Conservation (phyloP, 1,140 invertebrate species). For the Drosophila littoralis region DNA sequence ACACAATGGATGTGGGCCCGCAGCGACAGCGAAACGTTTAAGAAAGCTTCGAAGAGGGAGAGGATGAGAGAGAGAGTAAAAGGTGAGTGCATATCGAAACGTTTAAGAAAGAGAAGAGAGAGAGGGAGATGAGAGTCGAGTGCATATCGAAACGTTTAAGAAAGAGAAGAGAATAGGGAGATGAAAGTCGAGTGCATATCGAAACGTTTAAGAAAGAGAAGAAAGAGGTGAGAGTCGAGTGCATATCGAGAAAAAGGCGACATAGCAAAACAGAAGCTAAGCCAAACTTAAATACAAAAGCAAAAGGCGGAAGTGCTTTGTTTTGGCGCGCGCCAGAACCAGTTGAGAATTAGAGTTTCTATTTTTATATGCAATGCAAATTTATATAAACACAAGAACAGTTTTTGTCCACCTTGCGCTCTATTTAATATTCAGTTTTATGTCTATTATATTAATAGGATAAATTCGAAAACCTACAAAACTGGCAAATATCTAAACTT, state of each 20-base stretch:
- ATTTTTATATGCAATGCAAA: constrained; percentile 71
- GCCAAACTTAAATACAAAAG: constrained; percentile 26
- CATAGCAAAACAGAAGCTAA: constrained; percentile 65
- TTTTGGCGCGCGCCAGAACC: constrained; percentile 9
- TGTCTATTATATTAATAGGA: constrained; percentile 81
- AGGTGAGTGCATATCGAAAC: constrained; percentile 40
- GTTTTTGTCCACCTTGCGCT: constrained; percentile 31
- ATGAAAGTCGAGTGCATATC: too few species aligned
- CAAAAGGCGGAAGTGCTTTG: not conserved
- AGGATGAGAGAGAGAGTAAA: constrained; percentile 13
- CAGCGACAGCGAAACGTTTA: constrained; percentile 2
- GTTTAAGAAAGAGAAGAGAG: constrained; percentile 1
- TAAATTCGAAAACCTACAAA: constrained; percentile 36
- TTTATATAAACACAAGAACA: constrained; percentile 50
- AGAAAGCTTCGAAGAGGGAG: not conserved
- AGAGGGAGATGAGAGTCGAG: constrained; percentile 1
- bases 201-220: constrained; percentile 4
- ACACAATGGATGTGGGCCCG: constrained; percentile 10
- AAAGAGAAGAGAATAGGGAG: not conserved
- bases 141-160: constrained; percentile 1
- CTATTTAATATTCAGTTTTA: constrained; percentile 59
- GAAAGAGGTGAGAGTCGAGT: constrained; percentile 5
- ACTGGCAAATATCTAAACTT: constrained; percentile 15
- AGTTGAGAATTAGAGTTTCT: constrained; percentile 65
- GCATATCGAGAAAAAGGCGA: constrained; percentile 54